Percentiles rank a stretch among this genome's conserved stretches.
Evolutionary conservation across 2,797 vertebrate species (phyloP).

Genomic region (Thripadectes ignobilis): DNA sequence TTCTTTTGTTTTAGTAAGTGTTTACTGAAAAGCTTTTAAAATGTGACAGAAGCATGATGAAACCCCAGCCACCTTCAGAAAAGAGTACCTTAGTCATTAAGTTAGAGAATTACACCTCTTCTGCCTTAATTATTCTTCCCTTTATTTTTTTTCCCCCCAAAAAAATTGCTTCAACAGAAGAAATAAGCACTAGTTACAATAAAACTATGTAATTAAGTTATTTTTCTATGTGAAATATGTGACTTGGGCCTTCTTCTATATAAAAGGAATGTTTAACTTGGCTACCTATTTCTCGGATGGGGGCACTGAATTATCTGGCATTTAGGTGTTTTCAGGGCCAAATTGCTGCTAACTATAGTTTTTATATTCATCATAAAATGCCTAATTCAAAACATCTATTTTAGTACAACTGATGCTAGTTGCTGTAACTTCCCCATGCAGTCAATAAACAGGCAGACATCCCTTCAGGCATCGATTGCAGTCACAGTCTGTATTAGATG

Average conservation of each 20-base stretch:
- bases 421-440: background rate
- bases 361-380: background rate
- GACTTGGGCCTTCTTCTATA: background rate
- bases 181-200: background rate
- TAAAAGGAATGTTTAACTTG: background rate
- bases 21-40: background rate
- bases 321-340: background rate
- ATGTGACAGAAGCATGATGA: background rate
- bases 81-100: background rate
- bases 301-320: background rate
- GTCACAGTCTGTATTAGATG: background rate
- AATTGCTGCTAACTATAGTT: background rate
- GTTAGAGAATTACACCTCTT: background rate
- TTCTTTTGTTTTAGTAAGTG: background rate
- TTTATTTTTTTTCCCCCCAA: background rate
- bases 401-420: background rate
- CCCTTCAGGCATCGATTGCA: background rate
- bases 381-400: background rate
- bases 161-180: background rate
- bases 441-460: background rate
- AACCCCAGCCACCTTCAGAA: background rate
- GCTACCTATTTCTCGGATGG: background rate
- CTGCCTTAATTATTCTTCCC: background rate
- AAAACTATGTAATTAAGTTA: background rate
- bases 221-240: background rate